phyloP scores from a whole-genome alignment of 2,797 vertebrate species.

The Synanceia verrucosa region DNA sequence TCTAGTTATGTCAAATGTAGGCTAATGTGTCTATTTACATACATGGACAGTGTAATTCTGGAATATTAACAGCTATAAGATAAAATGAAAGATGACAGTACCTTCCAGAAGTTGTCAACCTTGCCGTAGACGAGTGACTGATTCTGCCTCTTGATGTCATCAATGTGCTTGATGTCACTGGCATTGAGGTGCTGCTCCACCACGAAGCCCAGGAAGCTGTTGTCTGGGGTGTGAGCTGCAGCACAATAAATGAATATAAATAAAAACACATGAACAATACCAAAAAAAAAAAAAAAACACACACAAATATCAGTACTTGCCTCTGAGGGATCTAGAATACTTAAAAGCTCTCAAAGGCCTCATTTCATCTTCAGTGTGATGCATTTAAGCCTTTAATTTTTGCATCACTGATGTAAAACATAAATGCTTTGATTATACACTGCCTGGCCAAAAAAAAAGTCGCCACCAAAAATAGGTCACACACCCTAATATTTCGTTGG shows the following conservation, averaged over 20 bases:
- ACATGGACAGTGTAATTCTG: no score
- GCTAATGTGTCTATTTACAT: no score
- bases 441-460: no score
- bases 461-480: no score
- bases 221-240: slow-evolving; percentile 97
- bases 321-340: background rate
- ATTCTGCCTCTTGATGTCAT: slow-evolving; percentile 98
- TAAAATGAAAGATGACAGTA: slow-evolving; percentile 52
- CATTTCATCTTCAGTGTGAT: no score
- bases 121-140: slow-evolving; percentile 98
- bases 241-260: background rate
- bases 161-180: slow-evolving; percentile 95
- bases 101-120: slow-evolving; percentile 99
- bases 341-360: slow-evolving; percentile 2
- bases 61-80: background rate
- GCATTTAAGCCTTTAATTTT: background rate
- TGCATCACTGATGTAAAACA: background rate
- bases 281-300: background rate
- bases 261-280: background rate
- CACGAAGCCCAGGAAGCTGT: slow-evolving; percentile 98
- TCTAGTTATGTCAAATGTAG: no score
- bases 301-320: background rate
- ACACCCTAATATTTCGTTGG: no score
- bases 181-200: slow-evolving; percentile 98
- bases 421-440: no score